Percentiles rank a stretch among this genome's conserved stretches.
These are phyloP conservation scores for Oreochromis grahami DNA, from an alignment of 2,797 vertebrate species.

Conservation along the genomic window DNA sequence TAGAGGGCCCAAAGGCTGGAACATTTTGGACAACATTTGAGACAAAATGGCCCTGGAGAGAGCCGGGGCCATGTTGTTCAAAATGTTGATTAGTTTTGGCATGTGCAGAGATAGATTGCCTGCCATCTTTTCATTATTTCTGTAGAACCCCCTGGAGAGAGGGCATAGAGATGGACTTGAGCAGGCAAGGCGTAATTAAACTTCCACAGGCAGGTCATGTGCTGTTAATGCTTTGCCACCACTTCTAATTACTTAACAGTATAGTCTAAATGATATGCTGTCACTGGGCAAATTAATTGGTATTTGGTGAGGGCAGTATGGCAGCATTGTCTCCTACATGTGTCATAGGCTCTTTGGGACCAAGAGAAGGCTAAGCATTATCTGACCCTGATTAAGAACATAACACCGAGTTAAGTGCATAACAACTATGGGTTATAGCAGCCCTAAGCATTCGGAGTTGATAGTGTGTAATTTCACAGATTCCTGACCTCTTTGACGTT, in stretches of 20 bases:
- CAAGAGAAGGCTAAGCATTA: conserved; percentile 28
- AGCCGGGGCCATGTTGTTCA: conserved; percentile 40
- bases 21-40: conserved; percentile 35
- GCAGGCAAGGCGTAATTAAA: conserved; percentile 74
- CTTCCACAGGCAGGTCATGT: conserved; percentile 68
- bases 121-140: conserved; percentile 74
- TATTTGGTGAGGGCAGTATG: conserved; percentile 61
- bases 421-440: conserved; percentile 21
- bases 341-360: conserved; percentile 41
- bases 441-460: neutral
- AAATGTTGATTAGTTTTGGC: conserved; percentile 71
- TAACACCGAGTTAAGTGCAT: conserved; percentile 28
- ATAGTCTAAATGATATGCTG: conserved; percentile 64
- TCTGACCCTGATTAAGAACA: conserved; percentile 55
- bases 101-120: conserved; percentile 64
- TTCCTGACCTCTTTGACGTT: conserved; percentile 27
- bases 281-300: conserved; percentile 63
- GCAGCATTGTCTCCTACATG: conserved; percentile 55
- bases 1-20: neutral
- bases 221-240: conserved; percentile 65
- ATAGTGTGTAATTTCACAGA: conserved; percentile 33
- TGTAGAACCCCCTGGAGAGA: conserved; percentile 49
- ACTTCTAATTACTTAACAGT: conserved; percentile 70
- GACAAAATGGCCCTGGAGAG: conserved; percentile 24
- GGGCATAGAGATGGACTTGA: conserved; percentile 62